Evolutionary conservation across 2,888 invertebrate genomes (phyloP).

Genomic region (Thysanoteuthis rhombus): DNA sequence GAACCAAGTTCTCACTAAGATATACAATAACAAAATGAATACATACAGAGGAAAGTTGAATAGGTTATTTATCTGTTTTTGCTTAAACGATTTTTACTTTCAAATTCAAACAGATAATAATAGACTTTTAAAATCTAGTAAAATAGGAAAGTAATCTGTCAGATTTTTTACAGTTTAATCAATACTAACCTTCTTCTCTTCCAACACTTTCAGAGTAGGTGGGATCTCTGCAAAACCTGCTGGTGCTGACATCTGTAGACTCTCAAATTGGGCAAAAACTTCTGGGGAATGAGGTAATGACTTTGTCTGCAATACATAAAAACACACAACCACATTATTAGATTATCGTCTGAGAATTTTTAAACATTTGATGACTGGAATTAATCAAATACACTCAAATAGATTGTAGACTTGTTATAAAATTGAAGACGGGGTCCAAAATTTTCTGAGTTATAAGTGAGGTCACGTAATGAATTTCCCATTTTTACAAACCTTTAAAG

Average conservation of each 20-base stretch:
- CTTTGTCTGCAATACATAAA: conserved; percentile 52
- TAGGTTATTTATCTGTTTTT: background rate
- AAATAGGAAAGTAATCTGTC: background rate
- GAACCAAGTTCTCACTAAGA: too few relatives aligned
- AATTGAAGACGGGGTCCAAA: too few relatives aligned
- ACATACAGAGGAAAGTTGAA: background rate
- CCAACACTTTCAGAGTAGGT: conserved; percentile 54
- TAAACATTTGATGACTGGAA: too few relatives aligned
- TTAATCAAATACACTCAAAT: too few relatives aligned
- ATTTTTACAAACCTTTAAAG: too few relatives aligned
- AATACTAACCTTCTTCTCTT: conserved; percentile 53
- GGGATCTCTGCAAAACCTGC: conserved; percentile 54
- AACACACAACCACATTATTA: too few relatives aligned
- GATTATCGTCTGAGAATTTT: too few relatives aligned
- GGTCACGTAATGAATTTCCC: too few relatives aligned
- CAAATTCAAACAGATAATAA: background rate
- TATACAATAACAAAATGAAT: background rate
- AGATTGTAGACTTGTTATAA: too few relatives aligned
- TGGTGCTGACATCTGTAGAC: conserved; percentile 58
- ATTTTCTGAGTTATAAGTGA: too few relatives aligned
- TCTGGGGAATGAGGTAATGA: conserved; percentile 61
- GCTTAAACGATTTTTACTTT: background rate
- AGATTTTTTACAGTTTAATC: background rate
- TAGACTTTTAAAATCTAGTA: background rate
- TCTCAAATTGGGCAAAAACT: conserved; percentile 61